phyloP scores from a whole-genome alignment of 2,113 vertebrate genomes.

The Baryphthengus martii region DNA sequence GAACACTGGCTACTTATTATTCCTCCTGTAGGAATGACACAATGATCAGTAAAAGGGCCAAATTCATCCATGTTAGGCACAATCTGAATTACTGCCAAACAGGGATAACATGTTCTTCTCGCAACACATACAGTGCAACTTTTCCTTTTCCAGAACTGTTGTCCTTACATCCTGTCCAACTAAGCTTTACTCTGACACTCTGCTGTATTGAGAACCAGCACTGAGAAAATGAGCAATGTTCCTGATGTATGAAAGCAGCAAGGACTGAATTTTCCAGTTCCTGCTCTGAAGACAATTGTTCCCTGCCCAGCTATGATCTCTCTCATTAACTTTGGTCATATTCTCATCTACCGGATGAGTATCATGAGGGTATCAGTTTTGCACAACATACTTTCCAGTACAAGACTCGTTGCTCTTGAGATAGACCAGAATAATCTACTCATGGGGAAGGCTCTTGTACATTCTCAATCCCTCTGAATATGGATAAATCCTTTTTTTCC shows the following conservation, averaged over 20 bases:
- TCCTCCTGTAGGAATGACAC: not conserved
- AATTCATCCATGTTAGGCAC: accelerated
- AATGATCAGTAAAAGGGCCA: not conserved
- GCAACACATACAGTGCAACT: not conserved
- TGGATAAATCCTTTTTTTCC: not conserved
- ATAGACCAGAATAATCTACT: not conserved
- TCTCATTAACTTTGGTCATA: not conserved
- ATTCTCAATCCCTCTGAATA: not conserved
- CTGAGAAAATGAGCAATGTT: not conserved
- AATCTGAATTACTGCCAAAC: not conserved
- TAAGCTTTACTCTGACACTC: not conserved
- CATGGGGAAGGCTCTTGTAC: not conserved
- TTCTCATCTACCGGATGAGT: not conserved
- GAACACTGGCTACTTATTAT: not conserved
- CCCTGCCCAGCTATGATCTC: not conserved
- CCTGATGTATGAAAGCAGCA: not conserved
- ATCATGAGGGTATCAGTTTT: not conserved
- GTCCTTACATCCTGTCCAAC: not conserved
- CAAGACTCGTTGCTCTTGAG: not conserved
- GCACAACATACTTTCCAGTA: not conserved
- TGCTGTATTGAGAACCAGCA: not conserved
- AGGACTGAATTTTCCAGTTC: not conserved
- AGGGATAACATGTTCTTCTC: not conserved
- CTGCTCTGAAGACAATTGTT: not conserved
- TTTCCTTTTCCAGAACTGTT: not conserved